Base-by-base conservation (phyloP, 2,888 invertebrate genomes). In the Merodon equestris region DNA sequence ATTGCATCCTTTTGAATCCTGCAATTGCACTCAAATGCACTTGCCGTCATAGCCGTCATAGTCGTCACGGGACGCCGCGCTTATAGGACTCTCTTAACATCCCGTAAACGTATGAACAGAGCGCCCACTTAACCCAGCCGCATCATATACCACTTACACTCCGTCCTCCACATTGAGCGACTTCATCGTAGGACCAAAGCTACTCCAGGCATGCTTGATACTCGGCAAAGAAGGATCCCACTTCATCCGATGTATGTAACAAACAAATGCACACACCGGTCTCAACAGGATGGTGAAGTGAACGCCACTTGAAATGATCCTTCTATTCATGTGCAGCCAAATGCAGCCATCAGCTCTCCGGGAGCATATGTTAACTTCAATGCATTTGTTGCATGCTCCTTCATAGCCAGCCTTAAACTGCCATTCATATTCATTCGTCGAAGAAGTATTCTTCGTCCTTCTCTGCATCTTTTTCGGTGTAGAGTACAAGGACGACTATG, bases 21-120 rank as follows among this genome's bases (percentile, higher is more conserved):
- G 63, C 79, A 74, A 74, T 68, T 79, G 79, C 74, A 79, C 79
- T 79, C 68, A 51, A 79, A 74, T 79, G 74, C 79, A 79, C 68
- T 74, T 79, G 74, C 79, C 44, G n/a, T n/a, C n/a, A n/a, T 27
- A 4, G 27, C 27, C 27, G 27, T 27, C 27, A 27, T 27, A 27
- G 27, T 34, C 60, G 58, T 67, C 79, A 51, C 64, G 54, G 73
- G 77, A 73, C 50, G 57, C 57, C 67, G 38, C 14, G 54, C 67
- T 64, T 64, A 60, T 57, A 74, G 64, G 58, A 64, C 74, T 58
- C 70, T 36, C 57, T 73, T 79, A 40, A 60, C 44, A 74, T 50
- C 58, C 63, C 34, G 17, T 61, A 79, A 27, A 27, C 27, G 27
- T 51, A 68, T 60, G 63, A 63, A 74, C 38, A 53, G 19, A 44